Evolutionary conservation across 1,140 invertebrate species (phyloP).

Genomic region (Amyelois transitella): DNA sequence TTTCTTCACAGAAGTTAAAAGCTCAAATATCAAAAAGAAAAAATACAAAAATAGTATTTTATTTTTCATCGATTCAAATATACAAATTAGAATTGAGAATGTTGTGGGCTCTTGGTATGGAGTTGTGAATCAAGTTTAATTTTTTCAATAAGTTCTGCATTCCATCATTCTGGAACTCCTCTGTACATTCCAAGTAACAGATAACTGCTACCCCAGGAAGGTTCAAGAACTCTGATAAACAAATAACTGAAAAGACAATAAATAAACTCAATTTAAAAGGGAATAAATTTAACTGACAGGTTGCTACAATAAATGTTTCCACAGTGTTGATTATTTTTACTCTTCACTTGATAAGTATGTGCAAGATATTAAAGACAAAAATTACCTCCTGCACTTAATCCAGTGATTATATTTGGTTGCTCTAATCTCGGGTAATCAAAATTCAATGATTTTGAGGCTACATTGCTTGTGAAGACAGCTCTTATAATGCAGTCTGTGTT

Average conservation of each 20-base stretch:
- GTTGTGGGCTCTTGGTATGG: conserved; percentile 18
- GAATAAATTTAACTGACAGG: not conserved
- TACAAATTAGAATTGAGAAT: conserved; percentile 56
- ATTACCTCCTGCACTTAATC: conserved; percentile 58
- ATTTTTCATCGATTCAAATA: conserved; percentile 32
- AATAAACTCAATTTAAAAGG: not conserved
- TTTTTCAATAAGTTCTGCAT: conserved; percentile 39
- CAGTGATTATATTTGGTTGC: conserved; percentile 62
- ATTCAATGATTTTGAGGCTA: conserved; percentile 7
- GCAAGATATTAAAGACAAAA: conserved; percentile 1
- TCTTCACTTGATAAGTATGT: too few species aligned
- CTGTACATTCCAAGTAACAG: conserved; percentile 43
- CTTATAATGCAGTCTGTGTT: conserved; percentile 34
- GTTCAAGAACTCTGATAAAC: conserved; percentile 40
- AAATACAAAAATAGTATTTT: not conserved
- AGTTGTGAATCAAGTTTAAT: conserved; percentile 29
- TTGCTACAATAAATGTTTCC: too few species aligned
- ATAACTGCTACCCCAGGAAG: conserved; percentile 36
- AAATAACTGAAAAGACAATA: conserved; percentile 43
- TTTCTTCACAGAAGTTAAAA: too few species aligned
- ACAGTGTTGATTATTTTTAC: too few species aligned
- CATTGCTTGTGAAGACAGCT: conserved; percentile 32
- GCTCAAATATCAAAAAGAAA: not conserved
- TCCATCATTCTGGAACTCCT: conserved; percentile 40
- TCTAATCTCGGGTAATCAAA: conserved; percentile 42